Base-by-base conservation (phyloP, 2,888 invertebrate genomes). In the Eugnorisma glareosa region DNA sequence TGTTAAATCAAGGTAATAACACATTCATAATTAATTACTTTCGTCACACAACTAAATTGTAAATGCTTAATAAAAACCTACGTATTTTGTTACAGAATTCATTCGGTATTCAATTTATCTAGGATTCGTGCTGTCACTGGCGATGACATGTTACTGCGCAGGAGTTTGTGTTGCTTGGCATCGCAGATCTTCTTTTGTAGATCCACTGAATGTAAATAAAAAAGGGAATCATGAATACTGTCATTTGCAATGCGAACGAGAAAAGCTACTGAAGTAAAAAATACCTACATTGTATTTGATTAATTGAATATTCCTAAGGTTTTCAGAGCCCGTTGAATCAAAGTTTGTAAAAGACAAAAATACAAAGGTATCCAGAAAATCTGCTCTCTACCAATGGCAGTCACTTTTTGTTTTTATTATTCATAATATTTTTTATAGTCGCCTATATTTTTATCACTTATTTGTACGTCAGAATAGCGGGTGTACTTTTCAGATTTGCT, bases 21-120 rank as follows among this genome's bases (percentile, higher is more conserved):
- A 43, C 4, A 15, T 59, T 31, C 48, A 7, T 48, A 48, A 6
- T 5, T 6, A 51, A 24, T 13, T n/a, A 13, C 11, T n/a, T 54
- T n/a, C n/a, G 13, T 54, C 54, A n/a, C 24, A n/a, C 15, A 28
- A 11, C 1, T 28, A 37, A n/a, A 21, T 28, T 48, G 13, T 67
- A 37, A 72, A 10, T 43, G 31, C 6, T 8, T n/a, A 40, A 8
- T 31, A 40, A 28, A n/a, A 43, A 61, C 7, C 0, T 51, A 35
- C 11, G 4, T 48, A 21, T 67, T 80, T 77, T 81, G 75, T 94
- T 95, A 59, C 92, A 97, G 97, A 97, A 81, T 97, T 97, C 86
- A 89, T 97, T 35, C 95, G 97, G 8, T 97, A 97, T 88, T 94
- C 97, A 89, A 95, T 96, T 84, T 97, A 97, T 89, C 92, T 97